Base-by-base conservation (phyloP, 2,797 vertebrate species). In the Bryconaethiops microstoma region DNA sequence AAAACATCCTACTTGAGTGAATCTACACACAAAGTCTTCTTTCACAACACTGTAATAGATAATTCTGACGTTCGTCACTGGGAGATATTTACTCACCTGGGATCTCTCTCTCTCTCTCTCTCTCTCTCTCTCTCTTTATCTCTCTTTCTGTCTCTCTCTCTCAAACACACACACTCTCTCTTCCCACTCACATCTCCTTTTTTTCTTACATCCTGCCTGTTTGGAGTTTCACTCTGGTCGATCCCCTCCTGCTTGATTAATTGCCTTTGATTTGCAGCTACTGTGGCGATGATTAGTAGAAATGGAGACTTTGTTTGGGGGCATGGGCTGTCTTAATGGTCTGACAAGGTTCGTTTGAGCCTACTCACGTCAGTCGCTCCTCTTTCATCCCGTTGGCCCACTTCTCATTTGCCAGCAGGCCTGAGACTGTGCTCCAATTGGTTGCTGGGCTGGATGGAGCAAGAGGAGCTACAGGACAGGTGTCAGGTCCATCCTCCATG, bases 381-480 rank as follows among this genome's bases (percentile, higher is more conserved):
- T 72, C 63, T 81, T 60, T 59, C 9, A 83, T 83, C 80, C 55
- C 62, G 54, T 74, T 82, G 76, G 52, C 29, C 52, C 21, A 70
- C 52, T 62, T 81, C 63, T 76, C 77, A 75, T 83, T 78, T 77
- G 68, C 39, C 54, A 23, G 39, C 35, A 50, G 57, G 60, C 48
- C 39, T 25, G 29, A 60, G 35, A 19, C 70, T 19, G 71, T 50
- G 55, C 48, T 81, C 67, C 74, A 72, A 86, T 83, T 86, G 80
- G 83, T 55, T 45, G 62, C 78, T 64, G 14, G 16, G 25, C 68
- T 6, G 39, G 78, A 40, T 35, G 59, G 73, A 39, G 63, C 62
- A 77, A 71, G 76, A 74, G 79, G 79, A 83, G 83, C 79, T 82
- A 77, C 21, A 77, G 80, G 67, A 86, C 85, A 85, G 84, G 84